Base-by-base conservation (phyloP, 2,888 invertebrate genomes). In the Drosophila ustulata region DNA sequence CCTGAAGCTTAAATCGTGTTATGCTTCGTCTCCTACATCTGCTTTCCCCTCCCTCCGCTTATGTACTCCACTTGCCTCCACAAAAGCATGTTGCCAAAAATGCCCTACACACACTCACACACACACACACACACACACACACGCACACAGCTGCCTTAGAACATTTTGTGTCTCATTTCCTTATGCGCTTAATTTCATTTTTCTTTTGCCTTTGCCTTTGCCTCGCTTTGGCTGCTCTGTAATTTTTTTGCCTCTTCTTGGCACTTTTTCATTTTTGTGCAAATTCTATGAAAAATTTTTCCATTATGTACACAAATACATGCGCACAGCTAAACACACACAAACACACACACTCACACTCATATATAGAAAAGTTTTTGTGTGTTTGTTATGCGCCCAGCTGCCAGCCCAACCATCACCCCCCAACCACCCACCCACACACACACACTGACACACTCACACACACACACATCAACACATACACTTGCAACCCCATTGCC, bases 251-350 rank as follows among this genome's bases (percentile, higher is more conserved):
- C 70, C 71, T 73, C 51, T 69, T 78, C 66, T 67, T 72, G 66
- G 87, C 89, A 83, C 89, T 84, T 88, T 88, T 88, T 85, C 78
- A 87, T 88, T 88, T 90, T 89, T 90, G 82, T 91, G 88, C 91
- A 91, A 90, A 90, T 91, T 90, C 90, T 90, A 87, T 89, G 91
- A 91, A 90, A 90, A 90, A 86, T 90, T 90, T 87, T 89, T 89
- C 90, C 90, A 90, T 90, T 90, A 89, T 84, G 75, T 86, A 83
- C 75, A 80, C 80, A 80, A 76, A 82, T 75, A 80, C 82, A 76
- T 78, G 79, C 75, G 75, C 76, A 74, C 51, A 76, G 46, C 66
- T 47, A 58, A 45, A 55, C 50, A 7, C 30, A 30, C 30, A 30
- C 7, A 30, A 5, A n/a, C 37, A n/a, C 11, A 34, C 34, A 34